Evolutionary conservation across 2,113 vertebrate genomes (phyloP), one percentile per base, ranked within the genome.

Genomic region (Pavo muticus): DNA sequence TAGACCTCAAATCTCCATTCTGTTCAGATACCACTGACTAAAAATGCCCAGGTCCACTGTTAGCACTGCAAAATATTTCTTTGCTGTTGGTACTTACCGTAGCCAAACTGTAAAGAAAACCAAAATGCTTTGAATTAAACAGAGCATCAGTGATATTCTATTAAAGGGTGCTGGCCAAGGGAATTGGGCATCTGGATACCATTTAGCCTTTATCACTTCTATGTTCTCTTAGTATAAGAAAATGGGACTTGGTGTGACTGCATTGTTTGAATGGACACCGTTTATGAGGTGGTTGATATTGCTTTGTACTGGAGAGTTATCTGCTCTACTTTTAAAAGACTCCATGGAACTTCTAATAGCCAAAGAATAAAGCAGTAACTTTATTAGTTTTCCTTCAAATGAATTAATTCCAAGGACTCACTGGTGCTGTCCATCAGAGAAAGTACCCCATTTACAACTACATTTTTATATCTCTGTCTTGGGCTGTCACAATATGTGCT

Each of bases 71-170:
- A n/a, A 54, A 15, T 18, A 42, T 30, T 54, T 69, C 44, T 30
- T 30, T 1, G 0, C 10, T 82, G 59, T 27, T 5, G 0, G 29
- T 47, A n/a, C 23, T 82, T 67, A 83, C 10, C 48, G 42, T 0
- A 61, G 68, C 3, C 74, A 85, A 2, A 59, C 39, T 19, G 7
- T 23, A 45, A 93, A 87, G n/a, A 32, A 93, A 87, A 73, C 3
- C 13, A 76, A 44, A 73, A 48, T 16, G 10, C 12, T 88, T 27
- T 37, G 35, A 10, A 42, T 11, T 50, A 15, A 63, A 48, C 7
- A 69, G 30, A 57, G 48, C 13, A 75, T 24, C 27, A 6, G 2
- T 14, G 6, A 6, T 73, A 17, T 29, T 61, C 23, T 52, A 29
- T 79, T 69, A 82, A 57, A 75, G n/a, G 0, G 1, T 65, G 5